Conservation (phyloP, 1,140 invertebrate genomes). For the Meloidogyne hapla region DNA sequence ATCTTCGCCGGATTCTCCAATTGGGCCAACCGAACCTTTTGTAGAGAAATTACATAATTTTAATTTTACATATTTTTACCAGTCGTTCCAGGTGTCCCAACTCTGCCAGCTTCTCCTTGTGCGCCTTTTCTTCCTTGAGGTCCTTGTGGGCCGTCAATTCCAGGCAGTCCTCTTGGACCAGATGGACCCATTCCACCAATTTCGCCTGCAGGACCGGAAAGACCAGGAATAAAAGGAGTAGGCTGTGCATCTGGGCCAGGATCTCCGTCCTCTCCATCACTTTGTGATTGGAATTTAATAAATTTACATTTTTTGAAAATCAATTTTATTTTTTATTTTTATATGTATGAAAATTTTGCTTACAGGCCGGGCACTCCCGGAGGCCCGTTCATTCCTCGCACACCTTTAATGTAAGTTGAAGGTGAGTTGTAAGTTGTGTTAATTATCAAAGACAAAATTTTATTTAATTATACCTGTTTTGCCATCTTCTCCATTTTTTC, state of each 20-base stretch:
- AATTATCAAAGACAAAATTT: too few relatives aligned
- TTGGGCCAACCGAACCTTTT: conserved; percentile 28
- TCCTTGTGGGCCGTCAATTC: conserved; percentile 49
- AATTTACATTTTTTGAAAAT: not conserved
- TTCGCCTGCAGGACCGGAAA: conserved; percentile 30
- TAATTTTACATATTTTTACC: conserved; percentile 19
- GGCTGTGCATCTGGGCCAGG: conserved; percentile 36
- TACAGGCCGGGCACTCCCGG: conserved; percentile 45
- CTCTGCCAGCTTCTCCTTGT: conserved; percentile 31
- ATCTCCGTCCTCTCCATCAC: conserved; percentile 45
- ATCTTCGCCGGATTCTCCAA: conserved; percentile 52
- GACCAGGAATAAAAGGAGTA: conserved; percentile 39
- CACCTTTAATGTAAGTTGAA: too few relatives aligned
- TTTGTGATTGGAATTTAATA: not conserved
- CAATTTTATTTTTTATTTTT: not conserved
- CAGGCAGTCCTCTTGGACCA: conserved; percentile 39
- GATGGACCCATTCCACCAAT: conserved; percentile 38
- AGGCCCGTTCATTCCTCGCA: conserved; percentile 35
- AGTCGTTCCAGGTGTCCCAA: conserved; percentile 37
- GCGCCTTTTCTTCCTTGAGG: conserved; percentile 33
- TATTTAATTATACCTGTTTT: conserved; percentile 19
- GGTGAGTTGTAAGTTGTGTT: too few relatives aligned
- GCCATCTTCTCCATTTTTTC: conserved; percentile 41
- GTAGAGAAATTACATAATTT: not conserved
- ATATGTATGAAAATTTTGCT: not conserved